Evolutionary conservation across 2,113 vertebrate genomes (phyloP), one percentile per base, ranked within the genome.

Genomic region (Tor tambroides): DNA sequence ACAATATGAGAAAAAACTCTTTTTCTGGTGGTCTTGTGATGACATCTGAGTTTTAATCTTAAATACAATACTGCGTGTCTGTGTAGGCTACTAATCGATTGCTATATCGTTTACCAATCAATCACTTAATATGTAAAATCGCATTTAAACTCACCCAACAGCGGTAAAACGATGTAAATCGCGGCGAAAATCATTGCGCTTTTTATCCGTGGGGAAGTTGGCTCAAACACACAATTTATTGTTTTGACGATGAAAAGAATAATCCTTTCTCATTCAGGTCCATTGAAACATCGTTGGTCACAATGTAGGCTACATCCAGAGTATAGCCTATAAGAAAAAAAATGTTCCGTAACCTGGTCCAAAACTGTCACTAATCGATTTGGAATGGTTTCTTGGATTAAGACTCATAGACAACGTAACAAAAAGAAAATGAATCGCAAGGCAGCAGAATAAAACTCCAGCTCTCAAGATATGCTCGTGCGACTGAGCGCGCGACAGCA

Each of bases 111-210:
- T 35, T 23, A 43, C 26, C 12, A 51, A 69, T 9, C 56, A 77
- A 76, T 14, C 28, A 46, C 54, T 46, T 28, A 19, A 67, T 75
- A 69, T 69, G 6, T 21, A 76, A 19, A 82, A 26, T 28, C 10
- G 19, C 21, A 80, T n/a, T n/a, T 3, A 79, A 94, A 97, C 97
- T 98, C 94, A 99, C 98, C 97, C 89, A 96, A 92, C 90, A 98
- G 94, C 89, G 97, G 95, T 92, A 98, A 91, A 65, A 95, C 91
- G 89, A 96, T 94, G 91, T 96, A 97, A n/a, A 98, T 79, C 61
- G 93, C 92, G n/a, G 95, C 90, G 91, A 97, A 90, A 88, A 97
- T 94, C 97, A 98, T 98, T 87, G 93, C 96, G 94, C 85, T 85
- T 92, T 89, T 90, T 91, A 90, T 92, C 88, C 82, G 69, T 84